Conservation (phyloP, 2,888 invertebrate species). For the Gymnosoma rotundatum region DNA sequence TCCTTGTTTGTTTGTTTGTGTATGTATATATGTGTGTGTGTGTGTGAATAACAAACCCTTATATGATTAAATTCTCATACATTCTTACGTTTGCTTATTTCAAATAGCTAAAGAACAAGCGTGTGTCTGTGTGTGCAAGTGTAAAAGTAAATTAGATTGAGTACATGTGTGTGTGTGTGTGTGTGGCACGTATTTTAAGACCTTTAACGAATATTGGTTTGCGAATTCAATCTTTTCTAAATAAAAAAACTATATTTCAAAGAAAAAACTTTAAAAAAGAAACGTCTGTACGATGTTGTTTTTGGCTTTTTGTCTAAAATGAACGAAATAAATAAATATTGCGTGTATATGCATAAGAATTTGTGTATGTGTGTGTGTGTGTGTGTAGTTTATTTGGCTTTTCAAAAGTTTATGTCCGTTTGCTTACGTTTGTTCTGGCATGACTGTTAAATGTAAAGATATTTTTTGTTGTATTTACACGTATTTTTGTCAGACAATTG, state of each 20-base stretch:
- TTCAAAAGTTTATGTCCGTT: slow-evolving; percentile 46
- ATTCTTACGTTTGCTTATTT: slow-evolving; percentile 8
- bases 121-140: too few relatives aligned
- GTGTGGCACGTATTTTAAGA: slow-evolving; percentile 11
- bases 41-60: slow-evolving; percentile 59
- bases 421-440: slow-evolving; percentile 27
- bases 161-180: slow-evolving; percentile 11
- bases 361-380: neutral
- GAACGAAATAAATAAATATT: slow-evolving; percentile 19
- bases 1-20: slow-evolving; percentile 22
- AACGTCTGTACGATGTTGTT: slow-evolving; percentile 55
- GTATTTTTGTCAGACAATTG: slow-evolving; percentile 54
- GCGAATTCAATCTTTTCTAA: slow-evolving; percentile 53
- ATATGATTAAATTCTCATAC: slow-evolving; percentile 56
- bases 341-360: neutral
- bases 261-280: slow-evolving; percentile 24
- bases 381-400: slow-evolving; percentile 22
- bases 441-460: slow-evolving; percentile 36
- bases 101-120: neutral
- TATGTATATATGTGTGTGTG: neutral
- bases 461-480: slow-evolving; percentile 16
- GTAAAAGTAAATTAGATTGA: too few relatives aligned
- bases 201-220: slow-evolving; percentile 43
- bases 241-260: slow-evolving; percentile 25
- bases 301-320: slow-evolving; percentile 33